Conservation (phyloP, 2,797 vertebrate genomes). For the Rallus crepitans region DNA sequence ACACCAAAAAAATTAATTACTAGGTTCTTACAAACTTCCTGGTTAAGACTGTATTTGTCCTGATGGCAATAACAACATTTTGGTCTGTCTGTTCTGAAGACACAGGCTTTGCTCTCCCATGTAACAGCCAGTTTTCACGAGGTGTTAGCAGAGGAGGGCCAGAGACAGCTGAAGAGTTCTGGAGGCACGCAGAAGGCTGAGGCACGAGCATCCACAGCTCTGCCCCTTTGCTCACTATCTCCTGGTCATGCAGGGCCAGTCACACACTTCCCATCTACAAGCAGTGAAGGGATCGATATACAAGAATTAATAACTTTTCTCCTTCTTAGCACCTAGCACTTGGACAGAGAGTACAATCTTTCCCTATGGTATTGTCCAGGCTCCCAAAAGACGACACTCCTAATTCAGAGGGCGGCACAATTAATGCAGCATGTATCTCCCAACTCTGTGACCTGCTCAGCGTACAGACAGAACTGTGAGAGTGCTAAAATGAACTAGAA, state of each 20-base stretch:
- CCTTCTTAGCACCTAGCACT: background rate
- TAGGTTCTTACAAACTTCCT: background rate
- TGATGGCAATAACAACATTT: background rate
- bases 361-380: background rate
- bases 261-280: accelerated
- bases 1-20: background rate
- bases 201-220: background rate
- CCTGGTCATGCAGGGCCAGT: background rate
- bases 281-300: accelerated
- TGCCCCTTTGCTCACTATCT: background rate
- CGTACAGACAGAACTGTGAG: background rate
- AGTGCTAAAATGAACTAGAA: background rate
- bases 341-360: background rate
- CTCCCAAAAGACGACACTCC: background rate
- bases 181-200: background rate
- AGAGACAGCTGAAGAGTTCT: background rate
- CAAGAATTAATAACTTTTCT: background rate
- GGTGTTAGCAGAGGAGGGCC: background rate
- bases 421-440: background rate
- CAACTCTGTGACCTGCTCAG: background rate
- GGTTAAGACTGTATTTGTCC: background rate
- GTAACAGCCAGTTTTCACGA: background rate
- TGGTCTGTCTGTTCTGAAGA: background rate
- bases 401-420: background rate
- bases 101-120: background rate